Base-by-base conservation (phyloP, 1,140 invertebrate species). In the Semibalanus balanoides region DNA sequence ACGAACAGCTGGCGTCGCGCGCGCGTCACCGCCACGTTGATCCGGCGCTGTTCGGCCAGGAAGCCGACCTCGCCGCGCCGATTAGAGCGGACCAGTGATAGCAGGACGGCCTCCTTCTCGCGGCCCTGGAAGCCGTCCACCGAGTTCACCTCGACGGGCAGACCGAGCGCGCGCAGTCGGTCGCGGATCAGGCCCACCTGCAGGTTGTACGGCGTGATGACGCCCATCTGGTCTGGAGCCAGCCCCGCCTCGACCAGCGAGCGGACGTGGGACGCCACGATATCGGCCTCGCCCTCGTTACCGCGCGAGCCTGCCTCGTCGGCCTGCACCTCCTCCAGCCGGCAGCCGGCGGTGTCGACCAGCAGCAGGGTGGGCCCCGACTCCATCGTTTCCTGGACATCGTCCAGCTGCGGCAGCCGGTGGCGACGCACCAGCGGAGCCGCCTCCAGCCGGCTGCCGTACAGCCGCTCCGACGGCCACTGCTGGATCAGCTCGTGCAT, bases 21-120 rank as follows among this genome's bases (percentile, higher is more conserved):
- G 79, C 88, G 81, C 1, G 88, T 89, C 0, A 89, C 84, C 30
- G 88, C 88, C 27, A 89, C 88, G 82, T 90, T 90, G 27, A 90
- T 83, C 78, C 88, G 82, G 75, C 88, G 80, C 76, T 84, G 83
- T 80, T 89, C 88, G 5, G 85, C 82, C n/a, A 89, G 82, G 82
- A 89, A 89, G 27, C 88, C 88, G 64, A 89, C 84, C 81, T 87
- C 85, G 78, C 84, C 84, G n/a, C 35, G 75, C 51, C 69, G 73
- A 28, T 78, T 79, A 1, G 86, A 87, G 72, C 87, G 81, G 9
- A 87, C 87, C 51, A 87, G 80, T n/a, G 86, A 86, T 51, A 88
- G 40, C 43, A 88, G 79, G 0, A 88, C 83, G 31, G 85, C 86
- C 80, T 87, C 86, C 78, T 87, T 87, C 79, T 88, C 87, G 77